These are phyloP conservation scores for Ovibos moschatus DNA, from an alignment of 2,113 vertebrate genomes.

Conservation along the genomic window DNA sequence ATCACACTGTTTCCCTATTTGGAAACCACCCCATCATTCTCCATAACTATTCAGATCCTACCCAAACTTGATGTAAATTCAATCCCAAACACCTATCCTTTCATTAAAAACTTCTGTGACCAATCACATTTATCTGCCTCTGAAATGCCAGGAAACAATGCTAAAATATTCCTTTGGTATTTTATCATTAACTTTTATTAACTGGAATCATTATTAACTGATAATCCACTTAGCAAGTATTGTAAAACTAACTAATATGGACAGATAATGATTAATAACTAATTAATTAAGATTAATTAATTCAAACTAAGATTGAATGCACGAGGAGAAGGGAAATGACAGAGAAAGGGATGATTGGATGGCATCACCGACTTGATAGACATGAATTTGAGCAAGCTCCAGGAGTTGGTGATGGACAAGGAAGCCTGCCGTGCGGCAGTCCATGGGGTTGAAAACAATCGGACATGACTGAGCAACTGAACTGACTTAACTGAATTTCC, in stretches of 20 bases:
- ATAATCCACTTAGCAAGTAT: neutral
- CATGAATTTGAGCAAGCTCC: neutral
- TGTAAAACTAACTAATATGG: neutral
- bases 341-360: neutral
- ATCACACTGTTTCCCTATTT: neutral
- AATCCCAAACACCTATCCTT: neutral
- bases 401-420: neutral
- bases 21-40: neutral
- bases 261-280: neutral
- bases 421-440: fast-evolving
- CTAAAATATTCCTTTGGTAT: neutral
- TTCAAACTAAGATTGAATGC: neutral
- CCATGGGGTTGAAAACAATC: neutral
- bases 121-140: neutral
- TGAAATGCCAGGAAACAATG: neutral
- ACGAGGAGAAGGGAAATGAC: neutral
- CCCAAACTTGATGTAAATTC: neutral
- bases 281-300: neutral
- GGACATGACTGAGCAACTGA: neutral
- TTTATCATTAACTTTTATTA: neutral
- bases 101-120: neutral
- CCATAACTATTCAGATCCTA: neutral
- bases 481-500: neutral
- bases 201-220: neutral
- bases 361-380: neutral